These are phyloP conservation scores for Drosophila murphyi DNA, from an alignment of 1,140 invertebrate species.

Conservation along the genomic window DNA sequence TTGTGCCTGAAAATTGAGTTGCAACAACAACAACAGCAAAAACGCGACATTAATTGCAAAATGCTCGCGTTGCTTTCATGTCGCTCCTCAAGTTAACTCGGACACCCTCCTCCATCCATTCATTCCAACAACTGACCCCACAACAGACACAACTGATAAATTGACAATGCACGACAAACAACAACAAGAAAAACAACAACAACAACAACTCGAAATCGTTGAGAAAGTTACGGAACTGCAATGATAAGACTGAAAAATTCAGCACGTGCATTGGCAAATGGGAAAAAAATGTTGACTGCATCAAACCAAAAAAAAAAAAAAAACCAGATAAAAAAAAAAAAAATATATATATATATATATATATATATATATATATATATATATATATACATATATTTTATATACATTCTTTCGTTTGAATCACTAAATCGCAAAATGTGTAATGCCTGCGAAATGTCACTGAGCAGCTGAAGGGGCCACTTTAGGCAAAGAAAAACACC, in stretches of 20 bases:
- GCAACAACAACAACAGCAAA: constrained; percentile 27
- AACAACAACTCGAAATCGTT: constrained; percentile 2
- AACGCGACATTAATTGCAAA: constrained; percentile 48
- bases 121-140: not conserved
- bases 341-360: too few species aligned
- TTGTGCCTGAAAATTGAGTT: constrained; percentile 18
- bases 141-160: constrained; percentile 33
- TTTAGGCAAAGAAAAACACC: not conserved
- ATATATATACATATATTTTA: too few species aligned
- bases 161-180: constrained; percentile 41
- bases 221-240: constrained; percentile 43
- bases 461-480: not conserved
- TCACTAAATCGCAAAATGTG: constrained; percentile 11
- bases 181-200: constrained; percentile 31
- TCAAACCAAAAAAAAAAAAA: too few species aligned
- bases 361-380: too few species aligned
- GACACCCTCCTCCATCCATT: not conserved
- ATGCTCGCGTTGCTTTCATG: constrained; percentile 37
- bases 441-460: constrained; percentile 24
- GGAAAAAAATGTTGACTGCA: too few species aligned
- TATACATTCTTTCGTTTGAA: constrained; percentile 1
- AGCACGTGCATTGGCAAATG: constrained; percentile 4
- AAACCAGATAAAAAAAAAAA: too few species aligned
- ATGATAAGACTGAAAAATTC: constrained; percentile 40
- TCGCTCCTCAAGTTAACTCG: constrained; percentile 35